Evolutionary conservation across 2,797 vertebrate species (phyloP).

Genomic region (Fratercula arctica): DNA sequence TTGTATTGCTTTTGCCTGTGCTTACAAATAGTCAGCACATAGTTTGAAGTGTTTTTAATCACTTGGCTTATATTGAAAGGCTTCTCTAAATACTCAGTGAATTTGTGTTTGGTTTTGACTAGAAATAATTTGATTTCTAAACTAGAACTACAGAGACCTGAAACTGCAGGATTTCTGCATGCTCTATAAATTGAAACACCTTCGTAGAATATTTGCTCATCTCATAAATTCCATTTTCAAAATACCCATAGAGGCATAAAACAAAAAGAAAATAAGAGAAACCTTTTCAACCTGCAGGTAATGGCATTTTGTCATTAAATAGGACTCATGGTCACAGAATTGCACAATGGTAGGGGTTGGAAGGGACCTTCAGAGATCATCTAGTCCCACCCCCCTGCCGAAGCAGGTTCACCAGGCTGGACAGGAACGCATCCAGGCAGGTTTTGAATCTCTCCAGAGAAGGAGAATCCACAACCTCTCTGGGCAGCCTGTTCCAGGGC

Average conservation of each 20-base stretch:
- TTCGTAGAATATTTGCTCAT: background rate
- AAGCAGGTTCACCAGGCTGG: background rate
- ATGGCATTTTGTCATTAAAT: background rate
- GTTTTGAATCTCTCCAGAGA: background rate
- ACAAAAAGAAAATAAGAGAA: background rate
- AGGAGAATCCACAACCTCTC: background rate
- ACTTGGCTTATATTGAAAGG: background rate
- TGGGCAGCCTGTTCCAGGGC: background rate
- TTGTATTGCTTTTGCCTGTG: background rate
- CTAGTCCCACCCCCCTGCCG: background rate
- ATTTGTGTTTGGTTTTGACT: background rate
- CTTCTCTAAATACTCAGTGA: background rate
- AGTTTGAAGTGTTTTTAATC: background rate
- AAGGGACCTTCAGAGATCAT: background rate
- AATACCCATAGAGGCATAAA: background rate
- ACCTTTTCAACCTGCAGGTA: background rate
- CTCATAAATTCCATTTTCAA: background rate
- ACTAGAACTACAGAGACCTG: background rate
- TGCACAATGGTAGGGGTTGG: background rate
- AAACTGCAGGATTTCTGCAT: background rate
- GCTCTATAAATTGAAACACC: background rate
- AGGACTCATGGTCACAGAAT: background rate
- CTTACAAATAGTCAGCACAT: background rate
- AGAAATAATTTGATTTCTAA: background rate
- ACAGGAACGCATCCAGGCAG: background rate